Evolutionary conservation across 2,888 invertebrate genomes (phyloP).

Genomic region (Mimas tiliae): DNA sequence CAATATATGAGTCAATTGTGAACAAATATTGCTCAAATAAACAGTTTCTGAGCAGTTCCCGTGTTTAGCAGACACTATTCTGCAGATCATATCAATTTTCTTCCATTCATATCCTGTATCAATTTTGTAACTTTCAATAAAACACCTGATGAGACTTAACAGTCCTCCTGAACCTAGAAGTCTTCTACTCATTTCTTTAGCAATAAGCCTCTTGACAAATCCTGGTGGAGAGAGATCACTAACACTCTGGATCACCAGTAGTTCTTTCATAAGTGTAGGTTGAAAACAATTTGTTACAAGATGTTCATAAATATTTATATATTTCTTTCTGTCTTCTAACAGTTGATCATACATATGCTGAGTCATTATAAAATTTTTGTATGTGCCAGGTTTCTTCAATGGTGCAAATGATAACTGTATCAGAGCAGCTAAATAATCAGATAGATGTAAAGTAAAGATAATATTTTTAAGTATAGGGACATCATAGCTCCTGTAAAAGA

Average conservation of each 20-base stretch:
- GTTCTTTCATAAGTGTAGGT: constrained; percentile 87
- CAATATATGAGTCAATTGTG: constrained; percentile 80
- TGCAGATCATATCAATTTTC: constrained; percentile 87
- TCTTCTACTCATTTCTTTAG: constrained; percentile 84
- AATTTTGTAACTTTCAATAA: constrained; percentile 83
- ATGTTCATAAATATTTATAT: constrained; percentile 75
- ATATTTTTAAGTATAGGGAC: constrained; percentile 82
- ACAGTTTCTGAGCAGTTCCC: constrained; percentile 69
- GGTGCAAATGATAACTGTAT: constrained; percentile 89
- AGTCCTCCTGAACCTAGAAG: constrained; percentile 87
- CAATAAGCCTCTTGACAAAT: constrained; percentile 87
- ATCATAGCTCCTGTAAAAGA: constrained; percentile 75
- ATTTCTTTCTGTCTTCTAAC: constrained; percentile 77
- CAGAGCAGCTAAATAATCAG: constrained; percentile 87
- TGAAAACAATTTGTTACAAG: constrained; percentile 85
- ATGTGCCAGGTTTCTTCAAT: constrained; percentile 83
- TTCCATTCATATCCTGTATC: constrained; percentile 87
- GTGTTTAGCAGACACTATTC: constrained; percentile 85
- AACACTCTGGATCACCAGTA: constrained; percentile 87
- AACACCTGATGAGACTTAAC: constrained; percentile 85
- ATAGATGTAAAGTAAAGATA: constrained; percentile 83
- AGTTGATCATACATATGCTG: constrained; percentile 81
- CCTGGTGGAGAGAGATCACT: constrained; percentile 78
- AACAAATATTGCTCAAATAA: constrained; percentile 82
- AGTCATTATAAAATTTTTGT: constrained; percentile 81